phyloP scores from a whole-genome alignment of 2,888 invertebrate genomes.

The Orgyia antiqua region DNA sequence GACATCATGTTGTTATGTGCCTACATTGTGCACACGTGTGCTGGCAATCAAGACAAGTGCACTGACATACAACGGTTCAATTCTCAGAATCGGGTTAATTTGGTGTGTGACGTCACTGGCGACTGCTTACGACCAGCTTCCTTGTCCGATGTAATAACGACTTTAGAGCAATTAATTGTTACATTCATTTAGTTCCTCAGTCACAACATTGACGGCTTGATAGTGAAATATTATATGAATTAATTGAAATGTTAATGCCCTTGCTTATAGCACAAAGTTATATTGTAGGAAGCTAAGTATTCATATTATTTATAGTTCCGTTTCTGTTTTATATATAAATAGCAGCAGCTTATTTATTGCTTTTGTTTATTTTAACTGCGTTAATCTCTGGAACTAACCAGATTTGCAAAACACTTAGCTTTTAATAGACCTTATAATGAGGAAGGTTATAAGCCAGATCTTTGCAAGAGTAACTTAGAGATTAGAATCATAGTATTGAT shows the following conservation, averaged over 20 bases:
- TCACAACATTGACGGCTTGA: conserved; percentile 22
- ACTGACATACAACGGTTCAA: conserved; percentile 58
- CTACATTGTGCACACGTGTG: conserved; percentile 58
- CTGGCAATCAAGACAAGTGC: conserved; percentile 60
- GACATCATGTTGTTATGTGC: too few species aligned
- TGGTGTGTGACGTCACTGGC: conserved; percentile 60
- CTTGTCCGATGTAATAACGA: conserved; percentile 46
- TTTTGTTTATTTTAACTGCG: too few species aligned
- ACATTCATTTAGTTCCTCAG: conserved; percentile 35
- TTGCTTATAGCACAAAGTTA: conserved; percentile 5
- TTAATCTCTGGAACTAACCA: too few species aligned
- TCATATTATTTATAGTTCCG: conserved; percentile 5
- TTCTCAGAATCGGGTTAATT: conserved; percentile 72
- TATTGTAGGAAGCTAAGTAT: conserved; percentile 7
- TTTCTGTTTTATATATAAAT: conserved; percentile 5
- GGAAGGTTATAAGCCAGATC: too few species aligned
- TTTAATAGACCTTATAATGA: too few species aligned
- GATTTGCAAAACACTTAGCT: too few species aligned
- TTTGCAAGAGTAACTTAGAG: too few species aligned
- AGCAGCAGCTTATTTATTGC: too few species aligned
- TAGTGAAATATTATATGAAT: conserved; percentile 22
- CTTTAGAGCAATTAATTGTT: conserved; percentile 38
- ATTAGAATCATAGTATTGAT: too few species aligned
- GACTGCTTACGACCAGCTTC: conserved; percentile 38
- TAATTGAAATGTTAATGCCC: conserved; percentile 5